phyloP scores from a whole-genome alignment of 2,113 vertebrate genomes.

The Myrmecophaga tridactyla region DNA sequence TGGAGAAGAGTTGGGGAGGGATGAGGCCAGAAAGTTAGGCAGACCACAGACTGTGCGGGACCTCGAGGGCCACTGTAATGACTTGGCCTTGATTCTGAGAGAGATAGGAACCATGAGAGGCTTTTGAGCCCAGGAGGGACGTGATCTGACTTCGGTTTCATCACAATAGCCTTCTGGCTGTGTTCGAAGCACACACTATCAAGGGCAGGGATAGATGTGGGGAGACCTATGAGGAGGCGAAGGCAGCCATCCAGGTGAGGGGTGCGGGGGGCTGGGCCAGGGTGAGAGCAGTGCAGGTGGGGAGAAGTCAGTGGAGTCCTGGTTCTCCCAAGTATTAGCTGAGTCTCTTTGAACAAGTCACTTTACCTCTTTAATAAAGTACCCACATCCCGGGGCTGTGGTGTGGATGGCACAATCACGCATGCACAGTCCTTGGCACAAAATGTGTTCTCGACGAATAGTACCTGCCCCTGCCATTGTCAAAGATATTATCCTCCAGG shows the following conservation, averaged over 20 bases:
- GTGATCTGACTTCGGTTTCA: neutral
- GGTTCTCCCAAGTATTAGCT: neutral
- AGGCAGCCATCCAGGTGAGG: neutral
- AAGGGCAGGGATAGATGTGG: neutral
- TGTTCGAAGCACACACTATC: neutral
- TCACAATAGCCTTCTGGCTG: neutral
- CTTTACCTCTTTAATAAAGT: neutral
- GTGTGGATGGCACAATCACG: neutral
- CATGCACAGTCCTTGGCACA: neutral
- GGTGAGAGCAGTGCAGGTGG: neutral
- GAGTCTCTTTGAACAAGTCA: neutral
- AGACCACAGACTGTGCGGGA: neutral
- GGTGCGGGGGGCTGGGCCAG: neutral
- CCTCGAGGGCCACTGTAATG: neutral
- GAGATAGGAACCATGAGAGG: neutral
- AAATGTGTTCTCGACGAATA: neutral
- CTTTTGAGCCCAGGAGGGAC: neutral
- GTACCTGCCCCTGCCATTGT: accelerated
- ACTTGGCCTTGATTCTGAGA: neutral
- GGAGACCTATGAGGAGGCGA: neutral
- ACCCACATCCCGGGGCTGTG: neutral
- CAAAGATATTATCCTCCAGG: neutral
- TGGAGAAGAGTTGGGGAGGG: neutral
- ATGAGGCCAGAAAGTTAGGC: neutral
- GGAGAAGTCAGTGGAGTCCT: neutral